phyloP scores from a whole-genome alignment of 1,140 invertebrate species.

The Drosophila malerkotliana region DNA sequence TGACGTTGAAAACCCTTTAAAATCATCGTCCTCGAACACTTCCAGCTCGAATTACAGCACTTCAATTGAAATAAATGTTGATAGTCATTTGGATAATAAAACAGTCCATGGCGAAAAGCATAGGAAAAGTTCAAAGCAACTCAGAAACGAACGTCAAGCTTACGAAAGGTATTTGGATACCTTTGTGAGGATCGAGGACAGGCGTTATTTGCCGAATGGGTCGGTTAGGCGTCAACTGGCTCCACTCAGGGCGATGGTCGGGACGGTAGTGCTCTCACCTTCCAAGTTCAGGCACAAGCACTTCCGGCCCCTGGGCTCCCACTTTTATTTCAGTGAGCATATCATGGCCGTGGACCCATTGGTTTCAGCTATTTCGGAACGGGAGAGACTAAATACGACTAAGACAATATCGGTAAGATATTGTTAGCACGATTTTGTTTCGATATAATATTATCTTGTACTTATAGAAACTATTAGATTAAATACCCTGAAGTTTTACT shows the following conservation, averaged over 20 bases:
- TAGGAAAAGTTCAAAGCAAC: not conserved
- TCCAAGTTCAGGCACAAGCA: slow-evolving; percentile 5
- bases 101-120: too few relatives aligned
- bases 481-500: too few relatives aligned
- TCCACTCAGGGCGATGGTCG: not conserved
- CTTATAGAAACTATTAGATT: too few relatives aligned
- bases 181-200: slow-evolving; percentile 18
- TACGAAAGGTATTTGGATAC: slow-evolving; percentile 15
- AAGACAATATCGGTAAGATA: slow-evolving; percentile 30
- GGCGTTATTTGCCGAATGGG: slow-evolving; percentile 2
- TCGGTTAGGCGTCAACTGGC: not conserved
- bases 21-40: too few relatives aligned
- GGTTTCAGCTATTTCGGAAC: slow-evolving; percentile 2
- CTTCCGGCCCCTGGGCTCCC: not conserved
- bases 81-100: too few relatives aligned
- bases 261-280: slow-evolving; percentile 4
- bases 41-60: too few relatives aligned
- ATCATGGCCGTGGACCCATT: slow-evolving; percentile 12
- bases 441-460: too few relatives aligned
- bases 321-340: not conserved
- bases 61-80: not conserved
- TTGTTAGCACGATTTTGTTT: too few relatives aligned
- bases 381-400: slow-evolving; percentile 1
- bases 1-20: too few relatives aligned
- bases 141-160: not conserved